Evolutionary conservation across 2,888 invertebrate species (phyloP).

Genomic region (Entomobrya multifasciata): DNA sequence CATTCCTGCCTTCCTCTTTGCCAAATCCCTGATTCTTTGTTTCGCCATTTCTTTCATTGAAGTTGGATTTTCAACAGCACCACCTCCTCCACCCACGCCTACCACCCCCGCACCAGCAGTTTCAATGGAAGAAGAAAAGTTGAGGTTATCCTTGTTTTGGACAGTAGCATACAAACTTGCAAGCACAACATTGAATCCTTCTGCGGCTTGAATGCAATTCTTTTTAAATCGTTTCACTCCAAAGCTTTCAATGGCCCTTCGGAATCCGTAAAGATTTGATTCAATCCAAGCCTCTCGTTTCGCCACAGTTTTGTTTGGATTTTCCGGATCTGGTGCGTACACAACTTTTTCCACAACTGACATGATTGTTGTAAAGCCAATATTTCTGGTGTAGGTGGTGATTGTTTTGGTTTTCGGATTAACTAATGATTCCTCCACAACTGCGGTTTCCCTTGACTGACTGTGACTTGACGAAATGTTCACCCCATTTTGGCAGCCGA

Average conservation of each 20-base stretch:
- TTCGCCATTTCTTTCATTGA: conserved; percentile 10
- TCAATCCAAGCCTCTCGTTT: conserved; percentile 80
- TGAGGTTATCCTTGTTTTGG: not conserved
- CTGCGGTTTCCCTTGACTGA: conserved; percentile 89
- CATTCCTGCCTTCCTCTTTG: conserved; percentile 11
- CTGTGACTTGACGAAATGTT: conserved; percentile 86
- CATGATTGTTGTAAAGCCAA: conserved; percentile 95
- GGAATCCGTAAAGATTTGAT: conserved; percentile 81
- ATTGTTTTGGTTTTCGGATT: conserved; percentile 91
- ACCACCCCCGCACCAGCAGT: no score
- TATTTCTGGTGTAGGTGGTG: conserved; percentile 95
- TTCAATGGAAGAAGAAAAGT: no score
- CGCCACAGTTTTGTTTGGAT: conserved; percentile 77
- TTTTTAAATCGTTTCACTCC: conserved; percentile 82
- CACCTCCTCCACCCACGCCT: no score
- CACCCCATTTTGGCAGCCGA: conserved; percentile 95
- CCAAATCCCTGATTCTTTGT: not conserved
- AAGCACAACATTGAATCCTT: conserved; percentile 80
- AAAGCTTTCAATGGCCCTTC: conserved; percentile 81
- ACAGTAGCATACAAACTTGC: not conserved
- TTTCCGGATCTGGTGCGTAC: conserved; percentile 75
- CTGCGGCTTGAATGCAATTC: conserved; percentile 81
- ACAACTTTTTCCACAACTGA: conserved; percentile 77
- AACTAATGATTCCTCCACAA: conserved; percentile 96
- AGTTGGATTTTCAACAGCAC: no score